Conservation (phyloP, 2,797 vertebrate genomes). For the Malacoraja senta region DNA sequence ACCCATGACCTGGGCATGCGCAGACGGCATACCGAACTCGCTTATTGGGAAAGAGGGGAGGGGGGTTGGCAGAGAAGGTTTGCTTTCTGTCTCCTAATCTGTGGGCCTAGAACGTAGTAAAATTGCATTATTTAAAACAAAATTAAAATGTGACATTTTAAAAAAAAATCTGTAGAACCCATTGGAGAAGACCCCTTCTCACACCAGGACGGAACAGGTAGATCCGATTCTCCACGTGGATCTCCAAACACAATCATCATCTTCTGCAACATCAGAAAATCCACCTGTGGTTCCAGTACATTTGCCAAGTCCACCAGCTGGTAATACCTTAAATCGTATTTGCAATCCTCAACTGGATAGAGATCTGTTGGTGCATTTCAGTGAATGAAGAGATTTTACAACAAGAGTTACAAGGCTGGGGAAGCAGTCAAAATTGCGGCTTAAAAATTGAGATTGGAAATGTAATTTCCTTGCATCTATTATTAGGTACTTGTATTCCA, state of each 20-base stretch:
- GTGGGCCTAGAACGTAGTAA: no score
- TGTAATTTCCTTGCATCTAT: background rate
- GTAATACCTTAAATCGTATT: slow-evolving; percentile 43
- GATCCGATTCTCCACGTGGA: slow-evolving; percentile 52
- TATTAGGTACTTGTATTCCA: background rate
- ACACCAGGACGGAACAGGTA: slow-evolving; percentile 36
- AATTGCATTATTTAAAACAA: background rate
- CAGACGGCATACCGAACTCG: no score
- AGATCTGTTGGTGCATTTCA: background rate
- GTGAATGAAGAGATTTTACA: background rate
- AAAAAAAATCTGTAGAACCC: background rate
- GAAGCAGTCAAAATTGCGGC: background rate
- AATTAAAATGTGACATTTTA: background rate
- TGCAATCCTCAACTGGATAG: background rate
- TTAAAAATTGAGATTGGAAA: background rate
- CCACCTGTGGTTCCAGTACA: slow-evolving; percentile 67
- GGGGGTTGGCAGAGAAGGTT: no score
- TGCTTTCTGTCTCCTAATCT: no score
- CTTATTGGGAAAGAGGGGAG: no score
- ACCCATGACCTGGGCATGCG: no score
- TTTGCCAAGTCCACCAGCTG: slow-evolving; percentile 64
- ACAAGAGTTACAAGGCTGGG: background rate
- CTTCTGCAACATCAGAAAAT: slow-evolving; percentile 60
- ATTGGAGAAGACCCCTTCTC: background rate
- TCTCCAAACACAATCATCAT: slow-evolving; percentile 53